Base-by-base conservation (phyloP, 2,113 vertebrate species). In the Cyrtonyx montezumae region DNA sequence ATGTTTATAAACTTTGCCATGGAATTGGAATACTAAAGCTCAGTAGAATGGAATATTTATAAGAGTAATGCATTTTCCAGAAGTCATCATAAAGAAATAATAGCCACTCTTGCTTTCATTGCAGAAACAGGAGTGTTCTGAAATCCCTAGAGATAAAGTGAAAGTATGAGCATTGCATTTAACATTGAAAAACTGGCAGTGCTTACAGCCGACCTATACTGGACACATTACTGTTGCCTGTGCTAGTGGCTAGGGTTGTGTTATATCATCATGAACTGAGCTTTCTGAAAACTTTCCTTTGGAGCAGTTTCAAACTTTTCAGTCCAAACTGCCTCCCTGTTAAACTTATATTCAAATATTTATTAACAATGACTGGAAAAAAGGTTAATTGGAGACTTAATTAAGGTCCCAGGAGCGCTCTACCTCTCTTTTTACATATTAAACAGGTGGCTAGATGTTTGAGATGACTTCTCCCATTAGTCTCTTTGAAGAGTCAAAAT, bases 1-100 rank as follows among this genome's bases (percentile, higher is more conserved):
- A 92, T 74, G 79, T 89, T 94, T 87, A 83, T 85, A 82, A 96
- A 83, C 51, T 87, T 91, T 93, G 81, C 75, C 71, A 83, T 4
- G 77, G 68, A 67, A 74, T 58, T 82, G 63, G 76, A 93, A 96
- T 70, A 91, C 55, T 91, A 42, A 77, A 74, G 75, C 56, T 91
- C 81, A 91, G 75, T 91, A 87, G 94, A 96, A 85, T 16, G 78
- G 37, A 63, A 13, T 81, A 91, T 88, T 93, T 93, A 20, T 70
- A 85, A 92, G 46, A 62, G 34, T 87, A 94, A 96, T 85, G 59
- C 26, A 63, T 94, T 92, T 91, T 76, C 84, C 94, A 96, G 89
- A 83, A 87, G 46, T 78, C 81, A 77, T 51, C 86, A 46, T 67
- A 66, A 93, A 92, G 88, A 87, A 89, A 22, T 49, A 79, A 87